Evolutionary conservation across 2,113 vertebrate species (phyloP), one percentile per base, ranked within the genome.

Genomic region (Anhinga anhinga): DNA sequence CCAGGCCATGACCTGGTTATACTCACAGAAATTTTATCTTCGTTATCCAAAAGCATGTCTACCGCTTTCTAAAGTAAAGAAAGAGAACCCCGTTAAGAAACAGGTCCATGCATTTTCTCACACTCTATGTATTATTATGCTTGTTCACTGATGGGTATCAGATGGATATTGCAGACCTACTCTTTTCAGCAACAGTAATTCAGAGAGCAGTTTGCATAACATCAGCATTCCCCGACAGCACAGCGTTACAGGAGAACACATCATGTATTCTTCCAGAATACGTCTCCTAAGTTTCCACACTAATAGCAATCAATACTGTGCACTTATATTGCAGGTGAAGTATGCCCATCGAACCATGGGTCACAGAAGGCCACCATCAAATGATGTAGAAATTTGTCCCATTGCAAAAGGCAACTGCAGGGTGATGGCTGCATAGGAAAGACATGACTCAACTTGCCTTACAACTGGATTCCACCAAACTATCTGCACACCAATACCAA

Each of bases 1-100:
- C 15, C 34, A 65, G 5, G 30, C 13, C 58, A 76, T 40, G 22
- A 88, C 86, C 87, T 55, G 38, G 34, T 62, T 55, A 93, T 96
- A 98, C 99, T 98, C 96, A 99, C 99, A 1, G 99, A 99, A 98
- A 99, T 99, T 98, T 99, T 99, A 97, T 99, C 99, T 98, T 99
- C 99, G 13, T 99, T 99, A 97, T 99, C 99, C 96, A 99, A 98
- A 96, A 99, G 98, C 99, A 99, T 99, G 96, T 99, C 99, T n/a
- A 99, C 99, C 11, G 99, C 99, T 99, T 99, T 99, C 99, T 99
- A 94, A 70, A 95, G 97, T 44, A 93, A 16, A 96, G 84, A 97
- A 88, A 91, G 73, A 84, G 36, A 86, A 78, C 1, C 30, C 63
- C 56, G 76, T 15, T 93, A 45, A 79, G 52, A 78, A 90, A 63